Percentiles rank a stretch among this genome's conserved stretches.
Evolutionary conservation across 2,888 invertebrate genomes (phyloP).

Genomic region (Watsonalla cultraria): DNA sequence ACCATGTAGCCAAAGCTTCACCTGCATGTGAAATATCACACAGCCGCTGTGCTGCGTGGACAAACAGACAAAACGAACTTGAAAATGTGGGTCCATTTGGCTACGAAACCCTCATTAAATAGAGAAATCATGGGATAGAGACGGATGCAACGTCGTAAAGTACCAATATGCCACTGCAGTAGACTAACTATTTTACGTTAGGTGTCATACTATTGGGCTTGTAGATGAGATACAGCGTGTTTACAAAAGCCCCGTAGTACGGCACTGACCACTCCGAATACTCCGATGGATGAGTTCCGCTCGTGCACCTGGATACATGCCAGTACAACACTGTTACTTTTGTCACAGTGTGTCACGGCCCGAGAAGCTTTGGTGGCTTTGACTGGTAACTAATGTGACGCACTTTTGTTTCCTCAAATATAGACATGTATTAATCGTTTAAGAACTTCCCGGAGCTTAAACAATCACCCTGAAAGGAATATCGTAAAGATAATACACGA

Average conservation of each 20-base stretch:
- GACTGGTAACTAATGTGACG: not conserved
- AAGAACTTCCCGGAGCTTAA: not conserved
- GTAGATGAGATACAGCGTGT: conserved; percentile 12
- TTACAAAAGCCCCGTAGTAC: conserved; percentile 24
- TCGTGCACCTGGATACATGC: conserved; percentile 40
- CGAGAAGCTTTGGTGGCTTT: not conserved
- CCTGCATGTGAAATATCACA: no score
- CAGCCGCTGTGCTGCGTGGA: no score
- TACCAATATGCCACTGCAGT: not conserved
- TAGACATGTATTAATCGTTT: not conserved
- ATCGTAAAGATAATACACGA: no score
- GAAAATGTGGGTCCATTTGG: no score
- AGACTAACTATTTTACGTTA: not conserved
- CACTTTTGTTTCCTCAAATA: not conserved
- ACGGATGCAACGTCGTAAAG: not conserved
- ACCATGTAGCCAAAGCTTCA: no score
- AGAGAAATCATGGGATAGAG: not conserved
- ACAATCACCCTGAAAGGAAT: no score
- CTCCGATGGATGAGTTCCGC: conserved; percentile 29
- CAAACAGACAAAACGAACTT: no score
- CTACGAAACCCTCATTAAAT: not conserved
- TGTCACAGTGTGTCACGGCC: conserved; percentile 21
- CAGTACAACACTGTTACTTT: conserved; percentile 31
- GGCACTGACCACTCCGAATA: conserved; percentile 15
- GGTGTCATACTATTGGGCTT: not conserved